Conservation (phyloP, 2,797 vertebrate genomes). For the Myripristis jacobus region DNA sequence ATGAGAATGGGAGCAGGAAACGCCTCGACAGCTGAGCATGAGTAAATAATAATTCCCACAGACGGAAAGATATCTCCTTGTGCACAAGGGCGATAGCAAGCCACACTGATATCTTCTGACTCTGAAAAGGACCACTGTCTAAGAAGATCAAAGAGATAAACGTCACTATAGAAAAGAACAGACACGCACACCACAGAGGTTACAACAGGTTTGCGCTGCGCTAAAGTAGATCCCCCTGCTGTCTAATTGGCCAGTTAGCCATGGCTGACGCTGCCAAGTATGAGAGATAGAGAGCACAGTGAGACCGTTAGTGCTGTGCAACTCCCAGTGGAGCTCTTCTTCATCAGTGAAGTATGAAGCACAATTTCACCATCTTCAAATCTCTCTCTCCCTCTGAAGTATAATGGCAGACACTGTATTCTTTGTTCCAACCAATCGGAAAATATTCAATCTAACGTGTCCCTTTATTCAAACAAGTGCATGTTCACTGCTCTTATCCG, state of each 20-base stretch:
- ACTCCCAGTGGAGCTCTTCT: conserved; percentile 44
- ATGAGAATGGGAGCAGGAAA: conserved; percentile 38
- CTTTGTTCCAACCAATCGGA: conserved; percentile 28
- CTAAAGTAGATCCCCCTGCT: conserved; percentile 52
- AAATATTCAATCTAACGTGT: conserved; percentile 46
- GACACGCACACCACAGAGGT: conserved; percentile 51
- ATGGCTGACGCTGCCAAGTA: conserved; percentile 63
- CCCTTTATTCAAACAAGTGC: conserved; percentile 50
- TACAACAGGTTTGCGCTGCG: conserved; percentile 60
- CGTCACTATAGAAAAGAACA: conserved; percentile 52
- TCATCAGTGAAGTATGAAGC: conserved; percentile 36
- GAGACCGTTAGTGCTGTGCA: conserved; percentile 61
- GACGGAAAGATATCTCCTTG: conserved; percentile 23
- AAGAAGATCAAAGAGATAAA: conserved; percentile 52
- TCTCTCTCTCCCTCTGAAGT: conserved; percentile 33
- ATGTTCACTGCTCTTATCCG: neutral
- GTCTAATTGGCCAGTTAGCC: conserved; percentile 78
- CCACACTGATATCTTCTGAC: conserved; percentile 20
- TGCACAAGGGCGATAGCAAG: conserved; percentile 2
- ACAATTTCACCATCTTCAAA: conserved; percentile 33
- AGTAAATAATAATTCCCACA: conserved; percentile 35
- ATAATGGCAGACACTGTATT: conserved; percentile 33
- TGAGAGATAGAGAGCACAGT: conserved; percentile 49
- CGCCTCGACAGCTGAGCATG: conserved; percentile 25
- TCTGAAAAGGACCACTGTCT: conserved; percentile 17